Evolutionary conservation across 2,888 invertebrate species (phyloP), one percentile per base, ranked within the genome.

Genomic region (Archips crataeganus): DNA sequence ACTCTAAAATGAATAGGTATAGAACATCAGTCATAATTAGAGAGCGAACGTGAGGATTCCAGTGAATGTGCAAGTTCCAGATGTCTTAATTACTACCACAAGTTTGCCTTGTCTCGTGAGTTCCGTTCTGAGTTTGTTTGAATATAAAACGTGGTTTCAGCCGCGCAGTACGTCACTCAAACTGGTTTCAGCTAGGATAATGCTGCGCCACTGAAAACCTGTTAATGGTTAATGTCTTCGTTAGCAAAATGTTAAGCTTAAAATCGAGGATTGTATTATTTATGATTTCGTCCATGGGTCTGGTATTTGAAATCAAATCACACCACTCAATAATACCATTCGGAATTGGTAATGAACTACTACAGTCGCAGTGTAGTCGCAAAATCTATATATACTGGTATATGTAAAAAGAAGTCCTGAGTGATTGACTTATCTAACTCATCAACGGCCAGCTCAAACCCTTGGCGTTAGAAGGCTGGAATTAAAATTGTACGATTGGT

Each of bases 21-120:
- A 65, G 54, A 68, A 74, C 70, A 63, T 75, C 63, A 59, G 67
- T 68, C 68, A 49, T 73, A 73, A 73, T 73, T 73, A 69, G 63
- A 64, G 71, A 79, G 74, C 75, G 77, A 81, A 78, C 76, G 78
- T 79, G 59, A 67, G 77, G 76, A 76, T 76, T 71, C 63, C 71
- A 64, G 76, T 76, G 77, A 79, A 78, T 79, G 75, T 78, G 77
- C 78, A 80, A 82, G 80, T 82, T 82, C 78, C 79, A 80, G 80
- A 82, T 82, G 80, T 81, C 81, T 81, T 81, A 82, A 82, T 82
- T 82, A 82, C 82, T 80, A 76, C 75, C 75, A 66, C 75, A 78
- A 78, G 76, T 80, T 78, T 61, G 70, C 70, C 70, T 72, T 60
- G 66, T 81, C 77, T 68, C 75, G 60, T 75, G 76, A 80, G 77